Base-by-base conservation (phyloP, 2,113 vertebrate genomes). In the Catharus minimus region DNA sequence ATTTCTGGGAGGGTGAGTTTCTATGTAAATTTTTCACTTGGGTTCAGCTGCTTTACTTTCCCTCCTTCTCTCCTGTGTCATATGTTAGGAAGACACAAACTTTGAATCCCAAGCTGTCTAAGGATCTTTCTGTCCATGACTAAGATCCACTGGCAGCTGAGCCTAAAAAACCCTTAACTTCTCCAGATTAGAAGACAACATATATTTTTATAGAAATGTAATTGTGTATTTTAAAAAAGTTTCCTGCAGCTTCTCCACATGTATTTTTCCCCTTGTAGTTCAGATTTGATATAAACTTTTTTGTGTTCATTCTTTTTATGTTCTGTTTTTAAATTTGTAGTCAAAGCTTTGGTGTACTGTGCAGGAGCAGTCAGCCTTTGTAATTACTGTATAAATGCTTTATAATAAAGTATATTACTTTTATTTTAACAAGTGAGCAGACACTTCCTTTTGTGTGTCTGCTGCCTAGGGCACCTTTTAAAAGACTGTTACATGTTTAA, bases 331-430 rank as follows among this genome's bases (percentile, higher is more conserved):
- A 94, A 93, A 94, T 96, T 96, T 97, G 91, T 97, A 95, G 95
- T 86, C 82, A 55, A 92, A 96, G 96, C 95, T 96, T 96, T 96
- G 88, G 80, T 96, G 97, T 93, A 96, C 95, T 97, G 97, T 97
- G 96, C 96, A 98, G 97, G 96, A 97, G 96, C 95, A 94, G 96
- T 96, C 95, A 91, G 95, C 86, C 95, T 96, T 94, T 98, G 97
- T 98, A 98, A 98, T 97, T 98, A 98, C 93, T 98, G 97, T 97
- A 97, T 75, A 98, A 93, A 97, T 98, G 97, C 97, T 98, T 98
- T 97, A 97, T 96, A 95, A 97, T 97, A 97, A 97, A 98, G 95
- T 97, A 97, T 96, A 98, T 97, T 95, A 94, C 96, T 98, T 97
- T 97, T 97, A 97, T 97, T 97, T 98, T 97, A 96, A 96, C 92